Evolutionary conservation across 2,797 vertebrate species (phyloP), one percentile per base, ranked within the genome.

Genomic region (Lepilemur ruficaudatus): DNA sequence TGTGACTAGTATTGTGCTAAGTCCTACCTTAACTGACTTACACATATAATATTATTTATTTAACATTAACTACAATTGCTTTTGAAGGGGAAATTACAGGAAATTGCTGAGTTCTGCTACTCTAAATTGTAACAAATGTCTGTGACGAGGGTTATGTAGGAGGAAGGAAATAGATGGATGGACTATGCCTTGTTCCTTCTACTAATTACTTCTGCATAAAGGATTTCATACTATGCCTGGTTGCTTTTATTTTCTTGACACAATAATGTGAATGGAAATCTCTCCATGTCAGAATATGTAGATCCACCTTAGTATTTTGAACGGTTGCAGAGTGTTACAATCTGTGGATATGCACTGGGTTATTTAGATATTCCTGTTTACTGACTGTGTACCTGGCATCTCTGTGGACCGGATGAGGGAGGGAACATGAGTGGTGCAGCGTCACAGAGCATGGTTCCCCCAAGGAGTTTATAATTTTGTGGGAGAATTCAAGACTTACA

Each of bases 1-100:
- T 63, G 50, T 80, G 38, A 73, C n/a, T 35, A 6, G 30, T 80
- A 92, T 4, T 46, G 5, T 7, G 32, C 23, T 18, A n/a, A 84
- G 35, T 63, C 38, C 23, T 89, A 2, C 9, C 18, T 52, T 69
- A 72, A 76, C 70, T 70, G 59, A 48, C 41, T 75, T 79, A 57
- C 22, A 61, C 7, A 2, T 79, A 5, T 28, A 59, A 59, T 59
- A 28, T 73, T 67, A 57, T 43, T 81, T 94, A 65, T 22, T 50
- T 89, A 89, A 76, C 52, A 52, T 70, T 30, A 84, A 43, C 25
- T 88, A 23, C 57, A 92, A 48, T 86, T 95, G 22, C 25, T 91
- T 91, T 91, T 75, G 61, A 85, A 91, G 87, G 85, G 55, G 35
- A 92, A 95, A 69, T 79, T 55, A 61, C 11, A 96, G 57, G 79